phyloP scores from a whole-genome alignment of 2,113 vertebrate species.

The Seriola quinqueradiata region DNA sequence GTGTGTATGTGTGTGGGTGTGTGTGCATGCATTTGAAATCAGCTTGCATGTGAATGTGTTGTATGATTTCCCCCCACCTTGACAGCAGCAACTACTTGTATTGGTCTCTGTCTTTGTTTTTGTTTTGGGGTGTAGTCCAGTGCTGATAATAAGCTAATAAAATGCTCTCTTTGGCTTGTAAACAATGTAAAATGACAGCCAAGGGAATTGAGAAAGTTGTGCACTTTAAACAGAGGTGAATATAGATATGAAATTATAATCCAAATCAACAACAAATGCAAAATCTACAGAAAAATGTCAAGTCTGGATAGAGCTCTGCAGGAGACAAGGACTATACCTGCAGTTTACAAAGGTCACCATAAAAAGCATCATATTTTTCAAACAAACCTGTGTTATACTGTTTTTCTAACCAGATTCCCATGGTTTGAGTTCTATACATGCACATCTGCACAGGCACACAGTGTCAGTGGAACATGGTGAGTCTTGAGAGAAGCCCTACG shows the following conservation, averaged over 20 bases:
- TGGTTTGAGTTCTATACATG: neutral
- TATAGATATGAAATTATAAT: slow-evolving; percentile 22
- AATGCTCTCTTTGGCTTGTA: neutral
- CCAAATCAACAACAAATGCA: slow-evolving; percentile 12
- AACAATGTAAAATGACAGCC: slow-evolving; percentile 21
- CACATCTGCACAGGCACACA: neutral
- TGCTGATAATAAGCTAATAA: slow-evolving; percentile 15
- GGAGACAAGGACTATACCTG: slow-evolving; percentile 21
- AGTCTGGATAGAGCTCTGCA: neutral
- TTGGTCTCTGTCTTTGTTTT: neutral
- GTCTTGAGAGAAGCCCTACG: neutral
- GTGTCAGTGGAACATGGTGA: neutral
- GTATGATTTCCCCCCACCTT: neutral
- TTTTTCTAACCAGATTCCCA: neutral
- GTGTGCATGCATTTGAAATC: neutral
- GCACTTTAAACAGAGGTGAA: slow-evolving; percentile 16
- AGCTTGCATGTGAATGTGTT: neutral
- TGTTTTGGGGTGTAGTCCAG: neutral
- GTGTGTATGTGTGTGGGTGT: slow-evolving; percentile 10
- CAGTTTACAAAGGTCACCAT: slow-evolving; percentile 34
- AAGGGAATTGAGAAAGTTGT: slow-evolving; percentile 9
- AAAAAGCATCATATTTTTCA: slow-evolving; percentile 25
- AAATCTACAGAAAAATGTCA: slow-evolving; percentile 38
- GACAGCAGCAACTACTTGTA: neutral
- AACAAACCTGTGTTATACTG: slow-evolving; percentile 18